phyloP scores from a whole-genome alignment of 2,797 vertebrate genomes.

The Semaprochilodus insignis region DNA sequence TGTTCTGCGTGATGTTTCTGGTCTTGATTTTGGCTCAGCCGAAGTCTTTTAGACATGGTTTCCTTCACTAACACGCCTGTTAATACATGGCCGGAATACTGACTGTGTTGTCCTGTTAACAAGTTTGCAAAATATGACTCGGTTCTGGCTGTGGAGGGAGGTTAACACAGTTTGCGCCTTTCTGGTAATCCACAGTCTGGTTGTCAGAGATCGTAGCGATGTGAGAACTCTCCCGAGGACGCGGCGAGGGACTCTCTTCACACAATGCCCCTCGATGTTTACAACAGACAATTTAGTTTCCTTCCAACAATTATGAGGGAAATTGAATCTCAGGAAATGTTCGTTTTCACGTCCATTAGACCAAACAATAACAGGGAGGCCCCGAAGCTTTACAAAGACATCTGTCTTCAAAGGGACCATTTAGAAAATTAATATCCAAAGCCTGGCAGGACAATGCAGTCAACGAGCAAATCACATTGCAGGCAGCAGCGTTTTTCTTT shows the following conservation, averaged over 20 bases:
- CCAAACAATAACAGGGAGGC: conserved; percentile 88
- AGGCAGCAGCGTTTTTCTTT: conserved; percentile 53
- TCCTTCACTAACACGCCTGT: not conserved
- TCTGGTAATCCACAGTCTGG: conserved; percentile 43
- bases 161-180: conserved; percentile 20
- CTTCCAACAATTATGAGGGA: conserved; percentile 99
- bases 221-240: conserved; percentile 64
- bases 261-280: conserved; percentile 90
- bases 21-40: not conserved
- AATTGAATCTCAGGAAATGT: conserved; percentile 99
- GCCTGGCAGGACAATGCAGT: conserved; percentile 65
- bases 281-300: conserved; percentile 94
- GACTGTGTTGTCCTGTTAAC: not conserved
- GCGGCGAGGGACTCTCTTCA: conserved; percentile 74
- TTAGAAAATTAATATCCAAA: conserved; percentile 76
- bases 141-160: not conserved
- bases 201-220: conserved; percentile 53
- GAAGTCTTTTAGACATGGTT: no score
- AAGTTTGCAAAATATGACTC: conserved; percentile 2
- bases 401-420: conserved; percentile 83
- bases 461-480: conserved; percentile 68
- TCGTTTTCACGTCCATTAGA: conserved; percentile 91
- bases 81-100: not conserved
- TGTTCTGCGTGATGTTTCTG: not conserved
- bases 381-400: conserved; percentile 83